Conservation (phyloP, 2,113 vertebrate genomes). For the Apistogramma diplotaenia region DNA sequence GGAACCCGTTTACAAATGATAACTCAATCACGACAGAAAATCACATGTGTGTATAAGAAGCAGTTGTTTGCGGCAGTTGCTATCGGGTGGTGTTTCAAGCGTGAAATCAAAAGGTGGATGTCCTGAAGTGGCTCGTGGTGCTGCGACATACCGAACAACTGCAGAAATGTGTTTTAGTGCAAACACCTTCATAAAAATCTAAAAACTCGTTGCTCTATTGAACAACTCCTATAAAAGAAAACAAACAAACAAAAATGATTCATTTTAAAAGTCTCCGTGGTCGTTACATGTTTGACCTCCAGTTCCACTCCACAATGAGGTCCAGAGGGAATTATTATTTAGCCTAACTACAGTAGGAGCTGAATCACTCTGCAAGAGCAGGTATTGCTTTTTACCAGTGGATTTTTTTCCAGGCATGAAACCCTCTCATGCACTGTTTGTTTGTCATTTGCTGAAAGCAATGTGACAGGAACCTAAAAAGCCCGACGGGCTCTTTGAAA, state of each 20-base stretch:
- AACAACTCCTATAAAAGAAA: not conserved
- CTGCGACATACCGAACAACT: not conserved
- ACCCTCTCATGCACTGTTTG: constrained; percentile 6
- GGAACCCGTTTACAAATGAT: not conserved
- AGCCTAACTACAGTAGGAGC: not conserved
- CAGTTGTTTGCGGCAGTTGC: not conserved
- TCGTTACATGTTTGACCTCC: not conserved
- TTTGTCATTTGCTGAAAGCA: constrained; percentile 4
- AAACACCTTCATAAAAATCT: not conserved
- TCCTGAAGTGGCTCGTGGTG: not conserved
- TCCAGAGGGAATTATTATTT: not conserved
- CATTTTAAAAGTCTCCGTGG: not conserved
- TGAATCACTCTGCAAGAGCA: not conserved
- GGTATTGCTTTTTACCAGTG: not conserved
- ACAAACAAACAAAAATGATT: not conserved
- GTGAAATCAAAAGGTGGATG: not conserved
- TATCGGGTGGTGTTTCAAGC: not conserved
- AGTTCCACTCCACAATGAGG: not conserved
- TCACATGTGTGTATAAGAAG: not conserved
- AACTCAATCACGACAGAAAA: not conserved
- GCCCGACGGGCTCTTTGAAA: constrained; percentile 30
- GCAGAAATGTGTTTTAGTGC: not conserved
- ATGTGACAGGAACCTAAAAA: constrained; percentile 36
- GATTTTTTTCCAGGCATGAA: not conserved
- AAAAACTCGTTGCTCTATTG: not conserved